phyloP scores from a whole-genome alignment of 2,797 vertebrate genomes.

The Ataeniobius toweri region DNA sequence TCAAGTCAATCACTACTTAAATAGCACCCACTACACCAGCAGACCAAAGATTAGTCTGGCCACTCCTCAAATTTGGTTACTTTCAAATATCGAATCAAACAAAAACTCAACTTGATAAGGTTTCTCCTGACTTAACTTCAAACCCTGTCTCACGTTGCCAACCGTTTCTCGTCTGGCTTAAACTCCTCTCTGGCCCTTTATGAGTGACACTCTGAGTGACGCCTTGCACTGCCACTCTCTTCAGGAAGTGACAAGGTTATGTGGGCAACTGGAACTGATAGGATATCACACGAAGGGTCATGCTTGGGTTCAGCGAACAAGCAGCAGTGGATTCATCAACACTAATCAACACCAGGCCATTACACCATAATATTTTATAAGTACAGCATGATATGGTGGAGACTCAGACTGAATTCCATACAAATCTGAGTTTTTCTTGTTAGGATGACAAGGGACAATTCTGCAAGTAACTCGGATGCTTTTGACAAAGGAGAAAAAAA shows the following conservation, averaged over 20 bases:
- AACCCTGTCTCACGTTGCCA: conserved; percentile 37
- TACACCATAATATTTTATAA: conserved; percentile 33
- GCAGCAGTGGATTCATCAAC: conserved; percentile 54
- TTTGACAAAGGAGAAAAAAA: not conserved
- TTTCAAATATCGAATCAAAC: conserved; percentile 9
- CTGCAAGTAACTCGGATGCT: conserved; percentile 13
- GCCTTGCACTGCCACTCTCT: conserved; percentile 39
- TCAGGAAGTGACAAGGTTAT: conserved; percentile 68
- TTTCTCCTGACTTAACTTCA: conserved; percentile 34
- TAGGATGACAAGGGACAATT: conserved; percentile 7
- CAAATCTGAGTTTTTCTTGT: conserved; percentile 30
- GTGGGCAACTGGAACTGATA: conserved; percentile 66
- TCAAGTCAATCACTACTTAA: conserved; percentile 27
- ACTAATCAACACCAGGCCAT: conserved; percentile 58
- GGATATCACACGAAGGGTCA: conserved; percentile 61
- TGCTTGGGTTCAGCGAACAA: conserved; percentile 64
- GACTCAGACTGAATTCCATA: conserved; percentile 19
- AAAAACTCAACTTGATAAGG: conserved; percentile 37
- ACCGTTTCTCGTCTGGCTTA: conserved; percentile 23
- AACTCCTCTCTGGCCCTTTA: conserved; percentile 13
- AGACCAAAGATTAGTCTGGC: conserved; percentile 18
- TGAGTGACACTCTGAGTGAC: conserved; percentile 31
- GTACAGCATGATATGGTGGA: conserved; percentile 1
- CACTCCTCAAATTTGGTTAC: conserved; percentile 18
- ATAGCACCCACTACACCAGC: not conserved